Evolutionary conservation across 2,888 invertebrate genomes (phyloP), one percentile per base, ranked within the genome.

Genomic region (Linnaemya tessellans): DNA sequence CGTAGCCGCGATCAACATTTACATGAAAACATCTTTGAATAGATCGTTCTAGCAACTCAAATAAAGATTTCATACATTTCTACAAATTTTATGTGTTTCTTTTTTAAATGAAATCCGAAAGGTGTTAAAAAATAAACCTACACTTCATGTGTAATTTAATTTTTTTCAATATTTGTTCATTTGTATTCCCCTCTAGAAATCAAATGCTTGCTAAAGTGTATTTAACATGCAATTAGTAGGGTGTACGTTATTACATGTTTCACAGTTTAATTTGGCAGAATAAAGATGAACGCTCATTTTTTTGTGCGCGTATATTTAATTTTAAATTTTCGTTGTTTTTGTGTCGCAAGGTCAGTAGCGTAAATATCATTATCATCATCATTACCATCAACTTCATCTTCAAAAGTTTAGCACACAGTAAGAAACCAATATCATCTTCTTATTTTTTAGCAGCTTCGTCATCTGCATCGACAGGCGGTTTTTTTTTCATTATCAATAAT

Each of bases 291-390:
- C 62, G 56, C 15, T 46, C 49, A 51, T 51, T 58, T 73, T 73
- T 62, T 79, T 65, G 9, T 56, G 15, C 22, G 8, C 11, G n/a
- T 18, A 15, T 18, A 18, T 38, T n/a, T 46, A 22, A 38, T 20
- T 25, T 41, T 38, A 15, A 49, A 71, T 54, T 71, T 38, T 46
- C 74, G 46, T 70, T 67, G 62, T 68, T 78, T 62, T 49, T 77
- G 60, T 80, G 77, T 80, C 73, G 84, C 84, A 84, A 84, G 84
- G 84, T 84, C 84, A 84, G 51, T 54, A 77, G 51, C 67, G 75
- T 75, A 38, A 77, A 80, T 78, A 18, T 46, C 73, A 70, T 51
- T 54, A 62, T 60, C 13, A 70, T 38, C 56, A 18, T 43, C 54
- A 71, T 46, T 60, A 68, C 38, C 71, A 70, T 67, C 20, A 73